Percentiles rank a stretch among this genome's conserved stretches.
Evolutionary conservation across 2,113 vertebrate genomes (phyloP).

Genomic region (Bettongia penicillata): DNA sequence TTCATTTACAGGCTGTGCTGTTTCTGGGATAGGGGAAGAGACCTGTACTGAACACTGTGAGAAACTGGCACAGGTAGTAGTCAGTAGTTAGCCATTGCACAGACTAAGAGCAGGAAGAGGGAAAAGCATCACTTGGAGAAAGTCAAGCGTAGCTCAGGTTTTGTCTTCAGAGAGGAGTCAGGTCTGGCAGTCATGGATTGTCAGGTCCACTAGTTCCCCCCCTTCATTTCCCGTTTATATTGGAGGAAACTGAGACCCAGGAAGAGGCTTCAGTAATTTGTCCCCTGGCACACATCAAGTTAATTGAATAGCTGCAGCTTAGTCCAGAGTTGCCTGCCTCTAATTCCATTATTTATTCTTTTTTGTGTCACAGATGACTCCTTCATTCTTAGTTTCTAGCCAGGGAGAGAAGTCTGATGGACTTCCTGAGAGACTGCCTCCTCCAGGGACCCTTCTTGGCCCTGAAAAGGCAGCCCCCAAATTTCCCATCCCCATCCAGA

Average conservation of each 20-base stretch:
- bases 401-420: not conserved
- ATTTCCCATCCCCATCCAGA: not conserved
- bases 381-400: not conserved
- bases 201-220: not conserved
- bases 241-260: not conserved
- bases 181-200: not conserved
- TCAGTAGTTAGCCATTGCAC: not conserved
- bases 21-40: not conserved
- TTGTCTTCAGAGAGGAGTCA: not conserved
- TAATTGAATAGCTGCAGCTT: not conserved
- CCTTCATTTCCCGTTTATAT: not conserved
- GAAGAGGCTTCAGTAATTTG: not conserved
- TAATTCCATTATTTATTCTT: not conserved
- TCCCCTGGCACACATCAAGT: not conserved
- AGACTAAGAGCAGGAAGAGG: not conserved
- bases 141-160: not conserved
- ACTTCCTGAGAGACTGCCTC: not conserved
- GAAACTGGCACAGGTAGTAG: not conserved
- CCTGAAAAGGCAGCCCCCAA: not conserved
- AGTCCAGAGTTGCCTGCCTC: not conserved
- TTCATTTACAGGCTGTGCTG: not conserved
- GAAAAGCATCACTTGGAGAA: not conserved
- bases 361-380: not conserved
- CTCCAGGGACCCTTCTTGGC: not conserved
- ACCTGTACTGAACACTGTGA: not conserved